Percentiles rank a stretch among this genome's conserved stretches.
phyloP scores from a whole-genome alignment of 2,888 invertebrate species.

The Agriopis marginaria region DNA sequence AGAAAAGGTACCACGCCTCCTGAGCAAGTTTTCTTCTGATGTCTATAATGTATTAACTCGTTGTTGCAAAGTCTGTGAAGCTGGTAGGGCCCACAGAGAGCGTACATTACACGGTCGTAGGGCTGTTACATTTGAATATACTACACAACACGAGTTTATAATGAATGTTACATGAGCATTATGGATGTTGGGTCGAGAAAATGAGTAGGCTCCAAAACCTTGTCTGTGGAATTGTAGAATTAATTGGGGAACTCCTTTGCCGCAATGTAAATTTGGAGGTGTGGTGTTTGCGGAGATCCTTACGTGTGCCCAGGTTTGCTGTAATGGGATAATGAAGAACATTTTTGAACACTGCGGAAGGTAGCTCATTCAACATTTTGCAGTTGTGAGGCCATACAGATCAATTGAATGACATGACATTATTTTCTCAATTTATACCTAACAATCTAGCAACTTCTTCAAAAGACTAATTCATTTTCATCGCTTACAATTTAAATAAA shows the following conservation, averaged over 20 bases:
- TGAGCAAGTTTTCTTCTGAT: background rate
- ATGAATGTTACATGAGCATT: constrained; percentile 70
- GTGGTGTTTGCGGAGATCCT: constrained; percentile 32
- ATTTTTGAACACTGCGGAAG: background rate
- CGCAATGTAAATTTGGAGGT: constrained; percentile 54
- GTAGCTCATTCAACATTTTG: too few relatives aligned
- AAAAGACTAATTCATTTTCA: too few relatives aligned
- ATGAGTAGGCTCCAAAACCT: constrained; percentile 56
- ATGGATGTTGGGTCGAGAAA: constrained; percentile 59
- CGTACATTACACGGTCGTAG: constrained; percentile 45
- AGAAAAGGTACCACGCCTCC: too few relatives aligned
- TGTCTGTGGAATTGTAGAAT: constrained; percentile 49
- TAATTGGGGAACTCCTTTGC: constrained; percentile 52
- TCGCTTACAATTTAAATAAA: too few relatives aligned
- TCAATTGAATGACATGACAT: too few relatives aligned
- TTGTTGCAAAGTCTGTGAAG: background rate
- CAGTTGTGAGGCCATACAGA: too few relatives aligned
- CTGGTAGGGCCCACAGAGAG: constrained; percentile 8
- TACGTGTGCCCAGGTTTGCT: constrained; percentile 11
- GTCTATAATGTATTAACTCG: background rate
- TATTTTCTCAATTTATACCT: too few relatives aligned
- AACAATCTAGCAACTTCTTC: too few relatives aligned
- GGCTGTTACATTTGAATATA: constrained; percentile 56
- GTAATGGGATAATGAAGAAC: constrained; percentile 16
- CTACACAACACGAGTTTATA: constrained; percentile 56